phyloP scores from a whole-genome alignment of 2,113 vertebrate genomes.

The Morone chrysops region DNA sequence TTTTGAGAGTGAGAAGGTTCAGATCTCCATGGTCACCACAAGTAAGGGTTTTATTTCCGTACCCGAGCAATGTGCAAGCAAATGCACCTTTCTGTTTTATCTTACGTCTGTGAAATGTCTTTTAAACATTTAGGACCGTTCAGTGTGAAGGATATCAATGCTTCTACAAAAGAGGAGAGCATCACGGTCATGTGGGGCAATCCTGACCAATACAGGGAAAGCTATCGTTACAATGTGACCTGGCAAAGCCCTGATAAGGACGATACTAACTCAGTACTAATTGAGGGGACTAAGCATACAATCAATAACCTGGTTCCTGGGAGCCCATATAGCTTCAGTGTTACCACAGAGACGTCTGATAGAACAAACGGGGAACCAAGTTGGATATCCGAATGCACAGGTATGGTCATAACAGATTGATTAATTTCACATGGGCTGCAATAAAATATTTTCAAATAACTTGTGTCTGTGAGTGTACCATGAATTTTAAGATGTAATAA shows the following conservation, averaged over 20 bases:
- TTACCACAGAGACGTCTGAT: slow-evolving; percentile 75
- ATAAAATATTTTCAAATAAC: neutral
- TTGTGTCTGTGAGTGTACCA: neutral
- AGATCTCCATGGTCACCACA: slow-evolving; percentile 46
- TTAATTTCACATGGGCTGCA: neutral
- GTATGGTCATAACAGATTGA: slow-evolving; percentile 64
- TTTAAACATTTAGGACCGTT: slow-evolving; percentile 62
- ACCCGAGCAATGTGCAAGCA: neutral
- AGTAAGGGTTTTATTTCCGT: slow-evolving; percentile 68
- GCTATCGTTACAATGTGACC: slow-evolving; percentile 64
- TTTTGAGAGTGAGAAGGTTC: slow-evolving; percentile 59
- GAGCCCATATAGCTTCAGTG: slow-evolving; percentile 65
- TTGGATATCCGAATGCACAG: slow-evolving; percentile 72
- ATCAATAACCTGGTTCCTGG: slow-evolving; percentile 76
- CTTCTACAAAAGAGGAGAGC: neutral
- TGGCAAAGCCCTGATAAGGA: slow-evolving; percentile 1
- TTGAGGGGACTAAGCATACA: accelerated
- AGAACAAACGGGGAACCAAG: slow-evolving; percentile 11
- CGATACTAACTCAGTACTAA: no score
- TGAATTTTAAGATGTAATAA: neutral
- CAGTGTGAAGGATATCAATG: slow-evolving; percentile 11
- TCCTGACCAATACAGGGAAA: slow-evolving; percentile 38
- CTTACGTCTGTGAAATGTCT: neutral
- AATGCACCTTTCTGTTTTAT: neutral
- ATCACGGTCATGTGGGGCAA: slow-evolving; percentile 72